phyloP scores from a whole-genome alignment of 2,113 vertebrate genomes.

The Echinops telfairi region DNA sequence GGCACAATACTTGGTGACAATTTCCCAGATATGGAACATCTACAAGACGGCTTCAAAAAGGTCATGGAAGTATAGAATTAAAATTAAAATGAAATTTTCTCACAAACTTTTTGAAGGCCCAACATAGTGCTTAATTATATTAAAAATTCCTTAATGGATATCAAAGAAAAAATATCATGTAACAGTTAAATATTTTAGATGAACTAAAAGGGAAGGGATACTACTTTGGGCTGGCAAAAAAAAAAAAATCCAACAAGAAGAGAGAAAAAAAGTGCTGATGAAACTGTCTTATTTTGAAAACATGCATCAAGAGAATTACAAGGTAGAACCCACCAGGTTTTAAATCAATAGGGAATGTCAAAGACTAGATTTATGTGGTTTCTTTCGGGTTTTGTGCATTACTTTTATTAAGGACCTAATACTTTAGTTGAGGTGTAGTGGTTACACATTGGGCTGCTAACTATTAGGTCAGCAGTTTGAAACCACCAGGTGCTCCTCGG shows the following conservation, averaged over 20 bases:
- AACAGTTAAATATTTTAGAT: conserved; percentile 2
- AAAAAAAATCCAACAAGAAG: background rate
- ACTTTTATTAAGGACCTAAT: background rate
- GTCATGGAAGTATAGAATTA: too few relatives aligned
- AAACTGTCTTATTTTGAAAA: conserved; percentile 14
- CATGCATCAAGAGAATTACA: background rate
- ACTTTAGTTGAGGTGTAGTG: background rate
- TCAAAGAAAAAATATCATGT: conserved; percentile 48
- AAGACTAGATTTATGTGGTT: background rate
- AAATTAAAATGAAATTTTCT: too few relatives aligned
- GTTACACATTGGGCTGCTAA: too few relatives aligned
- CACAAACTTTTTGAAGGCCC: background rate
- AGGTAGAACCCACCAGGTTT: background rate
- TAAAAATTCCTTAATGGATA: conserved; percentile 26
- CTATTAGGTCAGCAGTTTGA: too few relatives aligned
- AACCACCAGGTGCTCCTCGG: too few relatives aligned
- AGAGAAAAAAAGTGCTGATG: background rate
- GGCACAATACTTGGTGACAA: conserved; percentile 38
- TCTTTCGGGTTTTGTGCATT: background rate
- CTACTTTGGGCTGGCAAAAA: background rate
- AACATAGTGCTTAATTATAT: conserved; percentile 45
- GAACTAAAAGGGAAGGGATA: background rate
- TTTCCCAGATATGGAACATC: background rate
- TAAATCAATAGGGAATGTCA: background rate
- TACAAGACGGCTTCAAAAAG: too few relatives aligned